Evolutionary conservation across 2,888 invertebrate genomes (phyloP).

Genomic region (Chalcis sispes): DNA sequence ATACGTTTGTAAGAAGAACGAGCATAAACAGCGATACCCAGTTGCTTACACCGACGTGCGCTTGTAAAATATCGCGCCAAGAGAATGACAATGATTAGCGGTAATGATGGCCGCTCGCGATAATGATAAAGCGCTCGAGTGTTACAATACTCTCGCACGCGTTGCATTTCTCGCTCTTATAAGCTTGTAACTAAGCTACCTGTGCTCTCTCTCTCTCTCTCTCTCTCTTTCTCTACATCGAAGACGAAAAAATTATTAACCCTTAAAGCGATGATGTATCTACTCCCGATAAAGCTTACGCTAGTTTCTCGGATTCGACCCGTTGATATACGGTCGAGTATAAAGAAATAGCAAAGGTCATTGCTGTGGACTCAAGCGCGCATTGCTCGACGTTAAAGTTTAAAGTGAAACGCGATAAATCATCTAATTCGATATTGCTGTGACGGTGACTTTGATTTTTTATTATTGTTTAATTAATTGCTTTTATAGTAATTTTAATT

Average conservation of each 20-base stretch:
- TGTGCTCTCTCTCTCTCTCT: no score
- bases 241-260: conserved; percentile 34
- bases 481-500: no score
- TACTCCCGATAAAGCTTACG: conserved; percentile 32
- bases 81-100: conserved; percentile 50
- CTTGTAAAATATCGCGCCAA: conserved; percentile 47
- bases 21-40: background rate
- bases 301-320: background rate
- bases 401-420: background rate
- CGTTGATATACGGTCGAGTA: conserved; percentile 19
- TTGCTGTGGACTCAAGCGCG: background rate
- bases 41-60: background rate
- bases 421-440: background rate
- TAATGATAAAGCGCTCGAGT: conserved; percentile 43
- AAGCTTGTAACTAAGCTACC: background rate
- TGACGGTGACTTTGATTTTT: background rate
- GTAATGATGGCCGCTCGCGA: conserved; percentile 48
- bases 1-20: background rate
- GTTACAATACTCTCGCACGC: background rate
- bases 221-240: no score
- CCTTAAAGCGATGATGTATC: conserved; percentile 47
- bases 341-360: conserved; percentile 17
- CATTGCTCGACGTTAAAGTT: background rate
- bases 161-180: no score
- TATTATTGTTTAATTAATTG: no score